Evolutionary conservation across 1,140 invertebrate species (phyloP), one percentile per base, ranked within the genome.

Genomic region (Bombyx mandarina): DNA sequence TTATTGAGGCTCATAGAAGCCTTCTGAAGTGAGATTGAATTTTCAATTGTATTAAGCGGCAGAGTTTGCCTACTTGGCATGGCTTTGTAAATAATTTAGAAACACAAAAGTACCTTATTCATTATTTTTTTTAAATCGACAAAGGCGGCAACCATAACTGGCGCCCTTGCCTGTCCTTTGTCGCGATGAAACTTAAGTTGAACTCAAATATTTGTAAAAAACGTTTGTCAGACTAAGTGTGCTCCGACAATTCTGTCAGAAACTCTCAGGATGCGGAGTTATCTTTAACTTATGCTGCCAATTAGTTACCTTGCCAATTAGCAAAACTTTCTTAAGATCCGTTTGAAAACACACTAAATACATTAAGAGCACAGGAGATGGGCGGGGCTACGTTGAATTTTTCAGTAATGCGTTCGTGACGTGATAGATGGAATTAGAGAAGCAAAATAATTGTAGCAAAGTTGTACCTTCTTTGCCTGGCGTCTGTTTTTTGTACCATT

Each of bases 281-380:
- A 57, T 57, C 52, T 62, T 66, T 66, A 66, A 62, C 60, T 65
- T 60, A 60, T 56, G 22, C 54, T 57, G 57, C 60, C 55, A 62
- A 60, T 65, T 65, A 62, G 63, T 62, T 62, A 57, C 48, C 46
- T 66, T 43, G 50, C 58, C 58, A 66, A 67, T 67, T 67, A 67
- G 59, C 45, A 42, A 63, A 66, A 63, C 51, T 59, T 60, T 56
- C 59, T 9, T 44, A 18, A 50, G 43, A 54, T 58, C 57, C 47
- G 53, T 53, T 57, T 47, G 8, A 48, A 53, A 63, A 63, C 58
- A 58, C 12, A 54, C 44, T 58, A 54, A 61, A 63, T 59, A 58
- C 55, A 61, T 62, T 59, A 54, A 61, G 45, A 47, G 48, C 48
- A 61, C 65, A 58, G 46, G 49, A 60, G 63, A 59, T 54, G 52